These are phyloP conservation scores for Cyanoderma ruficeps DNA, from an alignment of 2,113 vertebrate genomes.

Conservation along the genomic window DNA sequence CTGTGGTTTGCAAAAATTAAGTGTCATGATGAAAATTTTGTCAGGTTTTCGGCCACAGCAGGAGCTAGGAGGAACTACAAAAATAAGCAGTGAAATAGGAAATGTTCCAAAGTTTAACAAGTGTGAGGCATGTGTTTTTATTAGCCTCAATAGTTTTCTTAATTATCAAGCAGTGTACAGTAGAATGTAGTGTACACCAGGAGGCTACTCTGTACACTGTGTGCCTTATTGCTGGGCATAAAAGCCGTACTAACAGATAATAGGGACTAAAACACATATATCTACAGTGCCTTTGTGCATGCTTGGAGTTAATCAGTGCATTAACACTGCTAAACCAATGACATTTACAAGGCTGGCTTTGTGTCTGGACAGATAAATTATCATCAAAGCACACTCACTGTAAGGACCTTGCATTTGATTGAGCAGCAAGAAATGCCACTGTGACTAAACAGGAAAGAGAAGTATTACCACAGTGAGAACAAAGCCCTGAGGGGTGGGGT, in stretches of 20 bases:
- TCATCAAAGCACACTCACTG: not conserved
- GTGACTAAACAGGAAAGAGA: constrained; percentile 8
- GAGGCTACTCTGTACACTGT: not conserved
- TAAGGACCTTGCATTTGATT: not conserved
- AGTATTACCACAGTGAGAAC: not conserved
- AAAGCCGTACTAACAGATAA: not conserved
- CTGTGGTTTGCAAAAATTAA: not conserved
- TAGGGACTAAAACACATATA: not conserved
- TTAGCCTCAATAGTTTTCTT: not conserved
- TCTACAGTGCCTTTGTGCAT: not conserved
- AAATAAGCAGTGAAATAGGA: constrained; percentile 42
- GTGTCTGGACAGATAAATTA: constrained; percentile 11
- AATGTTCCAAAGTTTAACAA: constrained; percentile 40
- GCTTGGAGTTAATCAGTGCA: not conserved
- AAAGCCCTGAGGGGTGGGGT: not conserved
- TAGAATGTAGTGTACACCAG: not conserved
- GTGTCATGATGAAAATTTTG: not conserved
- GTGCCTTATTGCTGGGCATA: not conserved
- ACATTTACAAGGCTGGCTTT: not conserved
- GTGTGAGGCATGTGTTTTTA: not conserved
- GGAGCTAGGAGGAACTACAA: constrained; percentile 9
- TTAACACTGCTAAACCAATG: not conserved
- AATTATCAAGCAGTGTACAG: not conserved
- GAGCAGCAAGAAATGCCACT: not conserved
- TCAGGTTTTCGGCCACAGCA: not conserved